phyloP scores from a whole-genome alignment of 2,888 invertebrate species.

The Dolichopus griseipennis region DNA sequence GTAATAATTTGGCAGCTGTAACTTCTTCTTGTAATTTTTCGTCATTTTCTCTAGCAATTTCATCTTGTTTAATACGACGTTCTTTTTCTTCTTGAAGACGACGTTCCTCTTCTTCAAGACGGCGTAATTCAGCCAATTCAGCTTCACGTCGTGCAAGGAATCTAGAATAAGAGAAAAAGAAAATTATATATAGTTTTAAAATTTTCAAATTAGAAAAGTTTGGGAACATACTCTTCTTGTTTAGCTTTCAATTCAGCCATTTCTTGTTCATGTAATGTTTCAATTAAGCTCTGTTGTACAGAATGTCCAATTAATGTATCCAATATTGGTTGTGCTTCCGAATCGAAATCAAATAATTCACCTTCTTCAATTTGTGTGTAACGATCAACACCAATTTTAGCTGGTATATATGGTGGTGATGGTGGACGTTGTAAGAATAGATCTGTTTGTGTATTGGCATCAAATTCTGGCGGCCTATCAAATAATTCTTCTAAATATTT shows the following conservation, averaged over 20 bases:
- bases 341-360: constrained; percentile 89
- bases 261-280: constrained; percentile 90
- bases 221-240: constrained; percentile 36
- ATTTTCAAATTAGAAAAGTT: not conserved
- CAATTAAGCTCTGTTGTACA: constrained; percentile 78
- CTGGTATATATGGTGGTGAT: constrained; percentile 68
- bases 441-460: constrained; percentile 80
- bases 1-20: constrained; percentile 72
- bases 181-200: not conserved
- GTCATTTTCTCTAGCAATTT: constrained; percentile 54
- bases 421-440: constrained; percentile 73
- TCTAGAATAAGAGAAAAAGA: constrained; percentile 23
- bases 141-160: constrained; percentile 56
- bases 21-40: constrained; percentile 71
- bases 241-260: constrained; percentile 70
- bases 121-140: constrained; percentile 71
- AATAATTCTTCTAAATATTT: constrained; percentile 78
- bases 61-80: constrained; percentile 62
- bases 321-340: constrained; percentile 81
- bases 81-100: constrained; percentile 62
- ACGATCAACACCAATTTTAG: constrained; percentile 70
- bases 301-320: constrained; percentile 85
- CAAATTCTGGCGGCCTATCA: constrained; percentile 64
- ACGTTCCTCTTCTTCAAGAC: constrained; percentile 70
- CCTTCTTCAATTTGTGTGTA: constrained; percentile 83